These are phyloP conservation scores for Pangasius sanitwongsei DNA, from an alignment of 2,797 vertebrate species.

Conservation along the genomic window DNA sequence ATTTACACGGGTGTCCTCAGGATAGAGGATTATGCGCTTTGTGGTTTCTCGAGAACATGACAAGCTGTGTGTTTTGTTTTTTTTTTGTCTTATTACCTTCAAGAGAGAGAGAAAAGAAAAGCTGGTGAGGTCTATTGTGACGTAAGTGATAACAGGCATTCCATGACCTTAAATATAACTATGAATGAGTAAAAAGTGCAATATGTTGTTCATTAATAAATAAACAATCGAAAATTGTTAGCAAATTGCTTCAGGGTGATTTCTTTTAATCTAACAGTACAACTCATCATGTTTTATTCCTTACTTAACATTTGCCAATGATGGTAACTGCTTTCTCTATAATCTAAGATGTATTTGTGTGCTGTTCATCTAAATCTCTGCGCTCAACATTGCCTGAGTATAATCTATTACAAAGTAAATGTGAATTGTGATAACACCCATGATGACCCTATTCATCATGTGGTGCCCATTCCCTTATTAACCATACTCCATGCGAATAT, in stretches of 20 bases:
- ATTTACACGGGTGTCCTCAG: not conserved
- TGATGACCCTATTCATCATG: not conserved
- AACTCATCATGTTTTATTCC: not conserved
- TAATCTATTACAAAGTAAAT: slow-evolving; percentile 9
- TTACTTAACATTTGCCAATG: not conserved
- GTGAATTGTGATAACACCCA: not conserved
- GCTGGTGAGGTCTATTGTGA: not conserved
- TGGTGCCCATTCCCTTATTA: slow-evolving; percentile 3
- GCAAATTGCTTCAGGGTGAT: not conserved
- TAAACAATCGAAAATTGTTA: not conserved
- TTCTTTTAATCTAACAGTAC: not conserved
- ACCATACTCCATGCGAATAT: not conserved
- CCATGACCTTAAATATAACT: not conserved
- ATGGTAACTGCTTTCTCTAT: not conserved
- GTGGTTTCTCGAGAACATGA: not conserved
- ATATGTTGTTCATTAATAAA: not conserved
- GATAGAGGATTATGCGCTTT: not conserved
- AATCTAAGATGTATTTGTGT: not conserved
- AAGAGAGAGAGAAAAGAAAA: not conserved
- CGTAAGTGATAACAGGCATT: not conserved
- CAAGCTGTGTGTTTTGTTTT: not conserved
- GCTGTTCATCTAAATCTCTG: not conserved
- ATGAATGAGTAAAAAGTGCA: too few species aligned
- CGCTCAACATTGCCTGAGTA: not conserved
- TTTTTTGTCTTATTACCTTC: not conserved